These are phyloP conservation scores for Myotis pilosus DNA, from an alignment of 2,797 vertebrate genomes.

Conservation along the genomic window DNA sequence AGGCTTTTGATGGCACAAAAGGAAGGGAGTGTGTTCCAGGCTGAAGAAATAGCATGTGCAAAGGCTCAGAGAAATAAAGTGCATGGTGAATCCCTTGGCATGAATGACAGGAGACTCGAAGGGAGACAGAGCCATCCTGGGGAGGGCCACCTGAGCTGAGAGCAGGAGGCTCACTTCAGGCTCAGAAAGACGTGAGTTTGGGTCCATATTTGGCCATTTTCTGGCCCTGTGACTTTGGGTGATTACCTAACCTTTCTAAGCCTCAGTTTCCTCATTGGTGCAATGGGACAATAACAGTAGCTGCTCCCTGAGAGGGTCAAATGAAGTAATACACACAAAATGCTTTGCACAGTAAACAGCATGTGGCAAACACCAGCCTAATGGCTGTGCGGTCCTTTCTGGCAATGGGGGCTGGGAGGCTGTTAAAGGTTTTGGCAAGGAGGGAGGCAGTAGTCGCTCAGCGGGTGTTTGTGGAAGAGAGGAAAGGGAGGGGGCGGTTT, in stretches of 20 bases:
- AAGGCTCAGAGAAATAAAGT: not conserved
- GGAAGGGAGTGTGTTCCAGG: not conserved
- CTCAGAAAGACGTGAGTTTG: not conserved
- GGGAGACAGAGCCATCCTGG: fast-evolving
- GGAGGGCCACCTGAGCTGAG: not conserved
- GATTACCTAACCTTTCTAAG: not conserved
- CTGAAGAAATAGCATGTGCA: not conserved
- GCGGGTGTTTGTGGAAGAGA: not conserved
- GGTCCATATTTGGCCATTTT: not conserved
- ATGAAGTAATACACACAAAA: not conserved
- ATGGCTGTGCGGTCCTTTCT: not conserved
- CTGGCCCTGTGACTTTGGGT: not conserved
- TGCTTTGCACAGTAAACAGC: not conserved
- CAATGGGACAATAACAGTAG: not conserved
- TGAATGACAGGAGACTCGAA: not conserved
- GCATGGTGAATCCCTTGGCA: not conserved
- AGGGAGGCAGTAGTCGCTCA: not conserved
- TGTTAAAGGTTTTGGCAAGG: not conserved
- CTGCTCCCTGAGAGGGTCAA: not conserved
- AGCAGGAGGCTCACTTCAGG: not conserved
- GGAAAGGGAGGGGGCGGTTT: not conserved
- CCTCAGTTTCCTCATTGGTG: not conserved
- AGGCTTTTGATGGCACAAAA: not conserved
- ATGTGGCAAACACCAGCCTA: not conserved
- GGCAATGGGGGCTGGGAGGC: not conserved